Base-by-base conservation (phyloP, 2,797 vertebrate species). In the Podarcis lilfordi region DNA sequence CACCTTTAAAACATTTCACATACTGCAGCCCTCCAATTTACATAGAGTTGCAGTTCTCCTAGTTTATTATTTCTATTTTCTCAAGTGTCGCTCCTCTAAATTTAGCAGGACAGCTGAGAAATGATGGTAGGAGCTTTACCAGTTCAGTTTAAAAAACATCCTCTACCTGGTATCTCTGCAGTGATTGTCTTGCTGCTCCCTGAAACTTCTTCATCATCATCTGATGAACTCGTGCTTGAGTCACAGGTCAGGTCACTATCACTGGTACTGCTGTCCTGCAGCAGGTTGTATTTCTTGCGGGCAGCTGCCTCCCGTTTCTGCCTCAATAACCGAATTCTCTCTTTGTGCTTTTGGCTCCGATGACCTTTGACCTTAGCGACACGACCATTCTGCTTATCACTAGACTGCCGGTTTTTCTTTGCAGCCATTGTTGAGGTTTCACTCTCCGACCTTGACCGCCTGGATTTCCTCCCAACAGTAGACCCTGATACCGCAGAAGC, bases 261-360 rank as follows among this genome's bases (percentile, higher is more conserved):
- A 55, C 99, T 99, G 80, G 99, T 99, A 96, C 99, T 99, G 97
- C 99, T 99, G 98, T 99, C 98, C 98, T 99, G 99, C 96, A 99
- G 98, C 97, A 99, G 97, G 96, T 98, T 99, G 82, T 99, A 99
- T 91, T 99, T 99, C 96, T 99, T 99, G 83, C 98, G 97, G 27
- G 98, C 99, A 32, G 98, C 99, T 0, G 98, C 99, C 92, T 99
- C 99, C 69, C 99, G 96, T 88, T 99, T 99, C 96, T 99, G 99
- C 74, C 99, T 97, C 88, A 99, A 94, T 79, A 99, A 96, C n/a
- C 99, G 97, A 92, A 99, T 99, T 80, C 99, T 97, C 93, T 99
- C 98, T 96, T 99, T 99, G 97, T 99, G 99, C 97, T 98, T 98
- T 97, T 99, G 98, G 96, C 99, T 99, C 79, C 98, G 97, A 29